Evolutionary conservation across 2,113 vertebrate genomes (phyloP).

Genomic region (Felis catus): DNA sequence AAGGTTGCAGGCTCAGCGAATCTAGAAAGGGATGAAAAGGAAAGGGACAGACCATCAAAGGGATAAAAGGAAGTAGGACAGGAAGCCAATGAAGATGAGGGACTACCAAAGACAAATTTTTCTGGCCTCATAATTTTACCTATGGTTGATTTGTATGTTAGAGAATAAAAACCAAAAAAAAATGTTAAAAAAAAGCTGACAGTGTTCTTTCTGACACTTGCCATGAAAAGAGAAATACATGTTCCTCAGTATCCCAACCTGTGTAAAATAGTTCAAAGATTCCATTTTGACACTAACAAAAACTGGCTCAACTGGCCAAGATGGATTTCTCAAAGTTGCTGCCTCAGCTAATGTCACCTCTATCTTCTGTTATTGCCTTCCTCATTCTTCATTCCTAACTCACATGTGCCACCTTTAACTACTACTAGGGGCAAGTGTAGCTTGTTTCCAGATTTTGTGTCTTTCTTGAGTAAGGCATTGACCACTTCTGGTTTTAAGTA

Average conservation of each 20-base stretch:
- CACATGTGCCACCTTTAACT: conserved; percentile 59
- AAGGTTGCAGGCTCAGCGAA: background rate
- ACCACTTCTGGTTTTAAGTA: conserved; percentile 68
- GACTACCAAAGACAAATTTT: background rate
- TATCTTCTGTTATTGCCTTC: background rate
- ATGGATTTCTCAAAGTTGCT: background rate
- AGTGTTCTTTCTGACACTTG: background rate
- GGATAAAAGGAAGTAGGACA: background rate
- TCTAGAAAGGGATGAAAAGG: background rate
- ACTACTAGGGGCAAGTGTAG: conserved; percentile 74
- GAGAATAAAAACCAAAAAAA: background rate
- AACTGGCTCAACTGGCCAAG: background rate
- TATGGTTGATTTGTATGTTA: background rate
- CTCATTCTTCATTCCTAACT: background rate
- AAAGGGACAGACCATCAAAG: background rate
- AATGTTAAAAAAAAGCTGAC: conserved; percentile 2
- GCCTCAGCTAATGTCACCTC: background rate
- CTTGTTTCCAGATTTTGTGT: conserved; percentile 73
- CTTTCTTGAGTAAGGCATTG: conserved; percentile 75
- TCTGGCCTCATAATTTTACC: background rate
- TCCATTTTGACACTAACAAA: background rate
- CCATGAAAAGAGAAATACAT: conserved; percentile 31
- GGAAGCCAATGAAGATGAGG: background rate
- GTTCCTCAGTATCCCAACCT: background rate
- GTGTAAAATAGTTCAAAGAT: background rate